Base-by-base conservation (phyloP, 2,888 invertebrate species). In the Entomobrya multifasciata region DNA sequence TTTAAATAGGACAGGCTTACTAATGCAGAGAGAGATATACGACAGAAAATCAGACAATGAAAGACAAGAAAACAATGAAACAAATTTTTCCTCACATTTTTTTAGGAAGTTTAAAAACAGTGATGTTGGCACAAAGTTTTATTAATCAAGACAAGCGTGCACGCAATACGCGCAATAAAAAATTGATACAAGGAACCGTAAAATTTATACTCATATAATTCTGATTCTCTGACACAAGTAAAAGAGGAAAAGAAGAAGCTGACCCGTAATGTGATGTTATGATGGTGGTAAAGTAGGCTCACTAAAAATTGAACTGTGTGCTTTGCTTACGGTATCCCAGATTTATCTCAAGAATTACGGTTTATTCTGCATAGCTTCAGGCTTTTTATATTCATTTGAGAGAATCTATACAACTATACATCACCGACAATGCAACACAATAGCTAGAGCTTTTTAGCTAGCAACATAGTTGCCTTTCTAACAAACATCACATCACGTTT, bases 261-360 rank as follows among this genome's bases (percentile, higher is more conserved):
- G 20, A 57, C 74, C 1, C 5, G 22, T 72, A 22, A n/a, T 55
- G 27, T 36, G 25, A 8, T 17, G 2, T 4, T 20, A 55, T 79
- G 65, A 17, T 78, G 47, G 55, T 36, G 20, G 47, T 47, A 36
- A 70, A 49, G 52, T 44, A 47, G 65, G 44, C 62, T 65, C 55
- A 84, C 84, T 65, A 76, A 77, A 77, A 77, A 77, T 57, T 84
- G 65, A 65, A 65, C 65, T 70, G 52, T 36, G 36, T 36, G 36
- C 5, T 8, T 36, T 36, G 80, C 84, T 86, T 86, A 86, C 86
- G 86, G 86, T 79, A 86, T 86, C 86, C 65, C 86, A 79, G 86
- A 86, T 86, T 80, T 86, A 80, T 80, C 86, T 86, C 30, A 74
- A 86, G 80, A 86, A 86, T 86, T 86, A 86, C 86, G 86, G 86